A percentile compares a stretch with the other conserved stretches of the same genome.
phyloP scores from a whole-genome alignment of 2,888 invertebrate genomes.

The Camponotus fellah region DNA sequence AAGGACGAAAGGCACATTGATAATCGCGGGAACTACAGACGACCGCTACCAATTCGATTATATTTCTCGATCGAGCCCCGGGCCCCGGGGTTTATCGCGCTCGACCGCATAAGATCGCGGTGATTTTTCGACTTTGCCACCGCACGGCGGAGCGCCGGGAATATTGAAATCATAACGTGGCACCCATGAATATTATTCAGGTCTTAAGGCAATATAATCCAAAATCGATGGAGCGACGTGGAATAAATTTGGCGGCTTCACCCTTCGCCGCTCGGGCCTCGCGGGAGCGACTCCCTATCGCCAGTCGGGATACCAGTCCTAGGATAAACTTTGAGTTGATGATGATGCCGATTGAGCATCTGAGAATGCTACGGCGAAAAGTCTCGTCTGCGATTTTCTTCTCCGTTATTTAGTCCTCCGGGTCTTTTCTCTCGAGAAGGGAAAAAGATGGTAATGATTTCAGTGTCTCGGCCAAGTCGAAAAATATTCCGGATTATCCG shows the following conservation, averaged over 20 bases:
- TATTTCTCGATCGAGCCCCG: slow-evolving; percentile 64
- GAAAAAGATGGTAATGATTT: slow-evolving; percentile 37
- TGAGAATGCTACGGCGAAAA: slow-evolving; percentile 60
- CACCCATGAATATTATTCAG: slow-evolving; percentile 84
- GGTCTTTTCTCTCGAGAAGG: neutral
- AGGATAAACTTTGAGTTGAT: slow-evolving; percentile 62
- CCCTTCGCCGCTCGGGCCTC: slow-evolving; percentile 33
- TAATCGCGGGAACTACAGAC: slow-evolving; percentile 57
- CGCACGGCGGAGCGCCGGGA: slow-evolving; percentile 66
- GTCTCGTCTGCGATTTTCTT: slow-evolving; percentile 8
- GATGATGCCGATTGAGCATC: slow-evolving; percentile 71
- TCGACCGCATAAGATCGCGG: slow-evolving; percentile 70
- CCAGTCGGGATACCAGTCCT: slow-evolving; percentile 25
- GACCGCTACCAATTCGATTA: slow-evolving; percentile 72
- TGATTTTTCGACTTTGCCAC: slow-evolving; percentile 79
- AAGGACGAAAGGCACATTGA: slow-evolving; percentile 32
- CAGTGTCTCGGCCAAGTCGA: slow-evolving; percentile 14
- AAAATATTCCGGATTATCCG: slow-evolving; percentile 30
- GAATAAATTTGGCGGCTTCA: slow-evolving; percentile 81
- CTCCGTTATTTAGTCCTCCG: neutral
- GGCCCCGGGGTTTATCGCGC: slow-evolving; percentile 73
- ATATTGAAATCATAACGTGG: slow-evolving; percentile 84
- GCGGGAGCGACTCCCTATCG: neutral
- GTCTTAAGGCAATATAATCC: slow-evolving; percentile 84
- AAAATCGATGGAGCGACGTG: slow-evolving; percentile 82